These are phyloP conservation scores for Brachypodius melanocephalos DNA, from an alignment of 2,113 vertebrate species.

Conservation along the genomic window DNA sequence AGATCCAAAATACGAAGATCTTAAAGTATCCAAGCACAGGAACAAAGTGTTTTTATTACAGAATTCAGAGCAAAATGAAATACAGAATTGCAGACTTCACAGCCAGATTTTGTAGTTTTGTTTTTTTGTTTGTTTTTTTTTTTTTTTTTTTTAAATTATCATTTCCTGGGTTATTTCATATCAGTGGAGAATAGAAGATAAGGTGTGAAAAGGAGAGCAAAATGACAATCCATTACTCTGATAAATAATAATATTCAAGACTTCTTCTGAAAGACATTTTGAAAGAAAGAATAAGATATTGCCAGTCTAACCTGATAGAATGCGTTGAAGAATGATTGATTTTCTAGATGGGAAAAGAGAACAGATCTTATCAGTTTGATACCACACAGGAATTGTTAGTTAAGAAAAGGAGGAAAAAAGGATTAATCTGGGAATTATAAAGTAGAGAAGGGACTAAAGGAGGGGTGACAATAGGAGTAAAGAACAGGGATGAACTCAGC, in stretches of 20 bases:
- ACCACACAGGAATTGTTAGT: conserved; percentile 54
- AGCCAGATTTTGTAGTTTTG: background rate
- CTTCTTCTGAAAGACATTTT: conserved; percentile 16
- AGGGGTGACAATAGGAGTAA: background rate
- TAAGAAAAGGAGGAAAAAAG: background rate
- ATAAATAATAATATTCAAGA: conserved; percentile 43
- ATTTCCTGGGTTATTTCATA: background rate
- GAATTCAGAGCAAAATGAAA: background rate
- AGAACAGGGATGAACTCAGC: background rate
- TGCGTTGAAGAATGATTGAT: conserved; percentile 36
- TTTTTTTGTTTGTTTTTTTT: background rate
- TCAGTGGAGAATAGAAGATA: background rate
- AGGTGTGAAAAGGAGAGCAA: background rate
- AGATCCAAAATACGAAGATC: background rate
- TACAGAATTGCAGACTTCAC: background rate
- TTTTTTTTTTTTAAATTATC: too few relatives aligned
- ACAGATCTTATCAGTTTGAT: conserved; percentile 25
- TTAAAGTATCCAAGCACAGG: background rate
- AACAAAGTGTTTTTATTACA: background rate
- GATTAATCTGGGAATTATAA: conserved; percentile 42
- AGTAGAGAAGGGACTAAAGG: background rate
- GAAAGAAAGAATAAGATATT: conserved; percentile 32
- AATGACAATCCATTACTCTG: background rate
- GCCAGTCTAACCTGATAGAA: conserved; percentile 16
- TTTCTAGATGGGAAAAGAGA: conserved; percentile 16